phyloP scores from a whole-genome alignment of 1,140 invertebrate species.

The Oncopeltus fasciatus region DNA sequence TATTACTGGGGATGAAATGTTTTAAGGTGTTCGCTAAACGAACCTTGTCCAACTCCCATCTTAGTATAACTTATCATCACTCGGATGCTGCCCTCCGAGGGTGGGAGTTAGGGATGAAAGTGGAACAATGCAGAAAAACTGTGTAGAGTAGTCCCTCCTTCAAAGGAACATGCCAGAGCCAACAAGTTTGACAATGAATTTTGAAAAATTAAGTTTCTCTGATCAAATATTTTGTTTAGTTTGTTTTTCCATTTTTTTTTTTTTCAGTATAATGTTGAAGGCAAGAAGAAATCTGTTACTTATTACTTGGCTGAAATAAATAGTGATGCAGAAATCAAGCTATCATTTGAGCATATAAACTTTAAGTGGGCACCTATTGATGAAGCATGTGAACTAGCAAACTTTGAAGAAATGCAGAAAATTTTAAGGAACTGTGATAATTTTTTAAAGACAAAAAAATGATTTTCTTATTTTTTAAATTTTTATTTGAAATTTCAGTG shows the following conservation, averaged over 20 bases:
- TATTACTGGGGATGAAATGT: no score
- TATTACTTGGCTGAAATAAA: conserved; percentile 2
- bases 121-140: no score
- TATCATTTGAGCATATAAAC: conserved; percentile 4
- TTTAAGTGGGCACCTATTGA: not conserved
- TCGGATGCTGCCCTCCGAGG: no score
- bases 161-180: no score
- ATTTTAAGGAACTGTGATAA: not conserved
- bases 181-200: no score
- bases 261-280: conserved; percentile 1
- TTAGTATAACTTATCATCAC: no score
- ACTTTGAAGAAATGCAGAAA: not conserved
- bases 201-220: no score
- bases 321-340: not conserved
- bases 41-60: no score
- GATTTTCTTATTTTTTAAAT: not conserved
- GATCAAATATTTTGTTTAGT: not conserved
- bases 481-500: no score
- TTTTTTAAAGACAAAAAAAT: not conserved
- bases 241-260: not conserved
- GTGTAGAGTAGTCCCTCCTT: no score
- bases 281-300: not conserved
- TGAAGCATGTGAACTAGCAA: conserved; percentile 1
- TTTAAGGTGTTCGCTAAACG: no score
- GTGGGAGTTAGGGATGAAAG: no score